Base-by-base conservation (phyloP, 92 coral and sea anemone species). In the Micromussa lordhowensis region DNA sequence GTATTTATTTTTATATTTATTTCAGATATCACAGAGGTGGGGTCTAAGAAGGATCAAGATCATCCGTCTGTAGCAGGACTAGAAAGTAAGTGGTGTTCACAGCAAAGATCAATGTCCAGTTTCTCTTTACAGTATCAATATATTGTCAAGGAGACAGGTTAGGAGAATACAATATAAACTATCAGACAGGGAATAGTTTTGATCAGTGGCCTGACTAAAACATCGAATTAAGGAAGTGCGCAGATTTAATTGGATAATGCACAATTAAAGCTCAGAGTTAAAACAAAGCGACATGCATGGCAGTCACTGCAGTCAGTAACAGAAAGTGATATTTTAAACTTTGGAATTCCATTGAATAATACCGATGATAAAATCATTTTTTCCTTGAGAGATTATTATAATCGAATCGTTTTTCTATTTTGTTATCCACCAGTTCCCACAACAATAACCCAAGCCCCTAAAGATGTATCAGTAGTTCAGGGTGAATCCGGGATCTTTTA, bases 401-500 rank as follows among this genome's bases (percentile, higher is more conserved):
- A 44, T 35, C 40, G 7, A 21, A 30, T 64, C 55, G 18, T 14
- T 30, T 76, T 68, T 15, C 31, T 77, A 2, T 17, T 22, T 68
- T 64, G 31, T 3, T 16, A 61, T 69, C 53, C 14, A 18, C 17
- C 35, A 95, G 98, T 95, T 59, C 98, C 98, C 22, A 89, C 98
- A 24, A 40, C 93, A 71, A 95, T 95, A 38, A 90, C 92, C 11
- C 91, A 92, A 12, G 30, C 92, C 2, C 98, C 98, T 28, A 92
- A 88, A 55, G 95, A 96, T 36, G 69, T 89, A 51, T 78, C 53
- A 51, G 78, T 78, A 7, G 91, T 90, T 7, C 99, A 97, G 84
- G 96, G 97, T n/a, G 83, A 93, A 28, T 90, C 94, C 11, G 98
- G 95, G 49, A 92, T 97, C 29, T 93, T 97, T 75, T 92, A 90